Percentiles rank a stretch among this genome's conserved stretches.
These are phyloP conservation scores for Epistrophe grossulariae DNA, from an alignment of 2,888 invertebrate genomes.

Conservation along the genomic window DNA sequence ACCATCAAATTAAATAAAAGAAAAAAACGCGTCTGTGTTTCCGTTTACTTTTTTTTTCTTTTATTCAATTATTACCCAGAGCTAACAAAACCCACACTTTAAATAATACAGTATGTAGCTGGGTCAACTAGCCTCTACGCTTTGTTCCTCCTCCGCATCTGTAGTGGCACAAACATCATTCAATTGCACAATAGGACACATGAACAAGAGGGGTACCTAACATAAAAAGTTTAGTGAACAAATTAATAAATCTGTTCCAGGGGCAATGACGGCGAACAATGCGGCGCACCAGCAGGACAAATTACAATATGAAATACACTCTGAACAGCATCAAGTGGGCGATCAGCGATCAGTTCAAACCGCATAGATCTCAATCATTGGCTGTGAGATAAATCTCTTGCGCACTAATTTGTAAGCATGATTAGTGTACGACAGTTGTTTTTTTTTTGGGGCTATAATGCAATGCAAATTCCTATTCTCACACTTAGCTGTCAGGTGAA, in stretches of 20 bases:
- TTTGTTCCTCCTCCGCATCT: conserved; percentile 59
- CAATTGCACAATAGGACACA: conserved; percentile 66
- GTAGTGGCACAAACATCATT: conserved; percentile 51
- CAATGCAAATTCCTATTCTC: conserved; percentile 49
- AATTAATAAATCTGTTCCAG: conserved; percentile 67
- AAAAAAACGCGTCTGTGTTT: conserved; percentile 54
- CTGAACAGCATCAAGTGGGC: conserved; percentile 51
- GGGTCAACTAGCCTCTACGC: conserved; percentile 24
- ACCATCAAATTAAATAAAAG: conserved; percentile 43
- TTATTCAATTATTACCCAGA: conserved; percentile 57
- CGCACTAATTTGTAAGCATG: conserved; percentile 61
- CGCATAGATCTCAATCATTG: conserved; percentile 42
- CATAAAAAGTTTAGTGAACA: conserved; percentile 53
- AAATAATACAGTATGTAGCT: conserved; percentile 41
- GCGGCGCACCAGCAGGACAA: not conserved
- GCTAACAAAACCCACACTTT: conserved; percentile 61
- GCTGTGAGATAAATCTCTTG: conserved; percentile 33
- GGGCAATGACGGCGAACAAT: conserved; percentile 18
- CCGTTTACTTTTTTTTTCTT: conserved; percentile 46
- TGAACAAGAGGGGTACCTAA: conserved; percentile 12
- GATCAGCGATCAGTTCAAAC: conserved; percentile 58
- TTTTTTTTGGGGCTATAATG: conserved; percentile 28
- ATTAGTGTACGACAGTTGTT: conserved; percentile 38
- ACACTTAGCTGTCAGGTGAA: conserved; percentile 41
- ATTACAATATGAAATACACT: conserved; percentile 7